These are phyloP conservation scores for Anoplolepis gracilipes DNA, from an alignment of 1,140 invertebrate genomes.

Conservation along the genomic window DNA sequence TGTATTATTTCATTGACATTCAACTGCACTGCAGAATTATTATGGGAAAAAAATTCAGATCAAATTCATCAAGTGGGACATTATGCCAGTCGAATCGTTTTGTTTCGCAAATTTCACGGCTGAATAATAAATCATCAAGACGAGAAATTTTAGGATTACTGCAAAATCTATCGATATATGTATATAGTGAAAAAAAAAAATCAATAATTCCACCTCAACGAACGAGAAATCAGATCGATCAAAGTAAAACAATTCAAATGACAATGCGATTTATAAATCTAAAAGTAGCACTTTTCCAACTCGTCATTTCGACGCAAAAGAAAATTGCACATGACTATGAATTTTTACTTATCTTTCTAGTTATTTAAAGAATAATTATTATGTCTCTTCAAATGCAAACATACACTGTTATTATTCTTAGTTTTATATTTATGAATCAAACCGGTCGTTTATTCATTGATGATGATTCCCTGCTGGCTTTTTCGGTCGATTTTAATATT, in stretches of 20 bases:
- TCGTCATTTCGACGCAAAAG: constrained; percentile 44
- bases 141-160: background rate
- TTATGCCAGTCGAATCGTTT: background rate
- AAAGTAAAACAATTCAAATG: constrained; percentile 38
- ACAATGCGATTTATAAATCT: constrained; percentile 52
- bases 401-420: constrained; percentile 13
- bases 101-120: background rate
- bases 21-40: background rate
- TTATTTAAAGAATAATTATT: background rate
- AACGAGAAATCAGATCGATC: background rate
- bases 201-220: constrained; percentile 14
- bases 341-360: background rate
- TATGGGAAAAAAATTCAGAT: background rate
- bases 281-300: constrained; percentile 39
- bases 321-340: background rate
- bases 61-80: too few relatives aligned
- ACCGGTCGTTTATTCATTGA: background rate
- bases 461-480: background rate
- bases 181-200: background rate
- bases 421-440: constrained; percentile 3
- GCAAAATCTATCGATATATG: background rate
- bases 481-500: background rate
- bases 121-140: background rate
- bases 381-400: background rate
- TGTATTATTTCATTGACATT: background rate